phyloP scores from a whole-genome alignment of 1,140 invertebrate genomes.

The Trichomalopsis sarcophagae region DNA sequence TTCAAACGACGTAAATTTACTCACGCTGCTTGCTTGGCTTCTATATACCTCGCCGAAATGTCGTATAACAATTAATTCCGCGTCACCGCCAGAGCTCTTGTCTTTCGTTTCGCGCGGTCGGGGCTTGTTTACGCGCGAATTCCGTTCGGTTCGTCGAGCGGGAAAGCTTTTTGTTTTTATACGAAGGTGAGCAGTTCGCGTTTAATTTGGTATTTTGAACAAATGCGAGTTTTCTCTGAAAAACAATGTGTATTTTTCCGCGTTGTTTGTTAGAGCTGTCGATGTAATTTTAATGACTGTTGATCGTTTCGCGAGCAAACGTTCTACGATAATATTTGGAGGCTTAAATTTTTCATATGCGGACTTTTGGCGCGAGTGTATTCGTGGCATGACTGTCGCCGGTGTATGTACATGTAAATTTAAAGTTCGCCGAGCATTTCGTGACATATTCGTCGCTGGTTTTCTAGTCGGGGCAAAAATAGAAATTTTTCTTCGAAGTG shows the following conservation, averaged over 20 bases:
- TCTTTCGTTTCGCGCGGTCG: not conserved
- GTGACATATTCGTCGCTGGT: not conserved
- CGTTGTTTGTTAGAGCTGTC: not conserved
- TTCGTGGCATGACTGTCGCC: too few relatives aligned
- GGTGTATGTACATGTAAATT: not conserved
- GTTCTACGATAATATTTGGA: too few relatives aligned
- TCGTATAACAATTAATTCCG: not conserved
- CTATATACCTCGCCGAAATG: not conserved
- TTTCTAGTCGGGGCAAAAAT: not conserved
- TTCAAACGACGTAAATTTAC: slow-evolving; percentile 18
- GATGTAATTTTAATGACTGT: too few relatives aligned
- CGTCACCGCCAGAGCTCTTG: not conserved
- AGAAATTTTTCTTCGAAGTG: slow-evolving; percentile 25
- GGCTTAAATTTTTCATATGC: too few relatives aligned
- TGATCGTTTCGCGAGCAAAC: too few relatives aligned
- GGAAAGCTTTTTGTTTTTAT: not conserved
- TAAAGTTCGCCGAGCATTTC: not conserved
- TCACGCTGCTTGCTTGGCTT: not conserved
- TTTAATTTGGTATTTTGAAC: not conserved
- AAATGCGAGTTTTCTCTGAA: not conserved
- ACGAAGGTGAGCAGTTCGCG: not conserved
- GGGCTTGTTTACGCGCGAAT: not conserved
- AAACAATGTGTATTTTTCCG: not conserved
- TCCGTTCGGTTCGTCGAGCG: not conserved
- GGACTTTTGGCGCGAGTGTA: too few relatives aligned